Evolutionary conservation across 2,888 invertebrate genomes (phyloP).

Genomic region (Ariolimax columbianus): DNA sequence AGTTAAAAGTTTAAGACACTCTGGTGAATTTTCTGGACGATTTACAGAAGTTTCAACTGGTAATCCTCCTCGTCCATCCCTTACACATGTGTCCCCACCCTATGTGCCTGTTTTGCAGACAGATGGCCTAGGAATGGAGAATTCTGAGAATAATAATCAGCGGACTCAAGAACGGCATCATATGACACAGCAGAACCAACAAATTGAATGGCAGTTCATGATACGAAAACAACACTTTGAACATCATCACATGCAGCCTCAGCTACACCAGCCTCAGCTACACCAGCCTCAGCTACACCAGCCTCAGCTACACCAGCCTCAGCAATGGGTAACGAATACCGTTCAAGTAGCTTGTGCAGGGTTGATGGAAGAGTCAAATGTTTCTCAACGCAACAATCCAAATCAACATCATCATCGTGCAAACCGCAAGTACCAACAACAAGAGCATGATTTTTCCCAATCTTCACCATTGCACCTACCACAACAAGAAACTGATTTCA

Average conservation of each 20-base stretch:
- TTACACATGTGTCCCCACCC: constrained; percentile 16
- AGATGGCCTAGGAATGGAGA: not conserved
- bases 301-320: not conserved
- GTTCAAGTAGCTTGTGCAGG: not conserved
- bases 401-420: not conserved
- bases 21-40: not conserved
- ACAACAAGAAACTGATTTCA: no score
- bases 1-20: not conserved
- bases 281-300: not conserved
- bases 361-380: not conserved
- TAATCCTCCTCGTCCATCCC: not conserved
- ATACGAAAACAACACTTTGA: not conserved
- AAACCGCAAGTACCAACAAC: not conserved
- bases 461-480: not conserved
- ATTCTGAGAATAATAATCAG: not conserved
- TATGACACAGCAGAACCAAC: not conserved
- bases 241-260: not conserved
- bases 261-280: not conserved
- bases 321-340: not conserved
- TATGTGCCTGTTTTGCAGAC: not conserved
- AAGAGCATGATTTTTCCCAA: not conserved
- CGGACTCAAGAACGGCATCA: not conserved
- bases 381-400: not conserved
- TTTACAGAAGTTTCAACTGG: not conserved
- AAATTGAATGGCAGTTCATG: not conserved